Evolutionary conservation across 2,888 invertebrate genomes (phyloP).

Genomic region (Sesia bembeciformis): DNA sequence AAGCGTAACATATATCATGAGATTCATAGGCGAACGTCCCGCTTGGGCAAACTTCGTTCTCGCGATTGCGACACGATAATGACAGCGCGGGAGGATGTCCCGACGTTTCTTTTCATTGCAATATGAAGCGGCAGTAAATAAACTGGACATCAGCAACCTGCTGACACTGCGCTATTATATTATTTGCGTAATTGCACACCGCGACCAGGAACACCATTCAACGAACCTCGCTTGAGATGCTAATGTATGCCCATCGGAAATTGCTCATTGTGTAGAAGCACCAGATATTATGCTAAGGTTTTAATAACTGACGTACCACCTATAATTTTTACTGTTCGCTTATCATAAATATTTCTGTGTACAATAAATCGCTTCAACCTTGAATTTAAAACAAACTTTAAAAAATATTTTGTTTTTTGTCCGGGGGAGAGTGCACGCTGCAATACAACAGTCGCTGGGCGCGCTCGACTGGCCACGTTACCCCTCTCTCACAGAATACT

Average conservation of each 20-base stretch:
- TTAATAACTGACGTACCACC: too few species aligned
- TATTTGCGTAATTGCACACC: slow-evolving; percentile 60
- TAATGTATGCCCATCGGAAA: slow-evolving; percentile 34
- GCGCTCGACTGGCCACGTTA: too few species aligned
- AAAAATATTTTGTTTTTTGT: too few species aligned
- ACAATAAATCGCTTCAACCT: too few species aligned
- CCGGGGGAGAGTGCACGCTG: too few species aligned
- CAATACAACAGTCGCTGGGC: too few species aligned
- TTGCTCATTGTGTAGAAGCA: slow-evolving; percentile 1
- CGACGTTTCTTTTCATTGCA: slow-evolving; percentile 45
- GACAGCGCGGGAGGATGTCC: slow-evolving; percentile 20
- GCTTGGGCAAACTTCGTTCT: neutral
- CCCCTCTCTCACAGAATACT: too few species aligned
- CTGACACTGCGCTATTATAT: slow-evolving; percentile 56
- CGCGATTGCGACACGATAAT: neutral
- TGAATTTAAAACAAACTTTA: too few species aligned
- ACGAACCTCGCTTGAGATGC: slow-evolving; percentile 38
- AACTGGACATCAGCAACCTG: slow-evolving; percentile 31
- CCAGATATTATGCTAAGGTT: neutral
- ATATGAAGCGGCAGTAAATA: slow-evolving; percentile 26
- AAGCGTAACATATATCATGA: too few species aligned
- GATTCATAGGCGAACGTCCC: too few species aligned
- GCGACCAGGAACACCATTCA: slow-evolving; percentile 32
- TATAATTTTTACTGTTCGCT: too few species aligned
- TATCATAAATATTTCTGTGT: too few species aligned